Percentiles rank a stretch among this genome's conserved stretches.
Evolutionary conservation across 1,140 invertebrate genomes (phyloP).

Genomic region (Thaumatotibia leucotreta): DNA sequence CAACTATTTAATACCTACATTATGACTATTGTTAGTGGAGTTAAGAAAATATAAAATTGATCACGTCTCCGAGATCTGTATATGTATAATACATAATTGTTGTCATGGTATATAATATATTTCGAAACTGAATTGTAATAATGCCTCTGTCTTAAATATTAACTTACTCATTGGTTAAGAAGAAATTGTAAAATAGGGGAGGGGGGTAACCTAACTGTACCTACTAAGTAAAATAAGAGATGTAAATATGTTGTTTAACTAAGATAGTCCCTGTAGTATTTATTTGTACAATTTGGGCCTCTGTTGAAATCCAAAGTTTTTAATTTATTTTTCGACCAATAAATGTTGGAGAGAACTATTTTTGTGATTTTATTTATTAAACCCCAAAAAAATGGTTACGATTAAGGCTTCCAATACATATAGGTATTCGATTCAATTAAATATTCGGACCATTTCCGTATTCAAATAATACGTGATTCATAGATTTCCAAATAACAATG

Average conservation of each 20-base stretch:
- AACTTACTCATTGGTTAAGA: slow-evolving; percentile 31
- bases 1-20: too few species aligned
- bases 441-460: too few species aligned
- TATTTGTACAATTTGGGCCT: slow-evolving; percentile 72
- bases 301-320: slow-evolving; percentile 74
- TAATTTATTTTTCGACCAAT: slow-evolving; percentile 77
- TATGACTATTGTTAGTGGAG: too few species aligned
- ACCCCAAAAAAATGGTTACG: too few species aligned
- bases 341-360: slow-evolving; percentile 73
- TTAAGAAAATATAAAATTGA: too few species aligned
- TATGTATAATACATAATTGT: too few species aligned
- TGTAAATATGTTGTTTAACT: slow-evolving; percentile 71
- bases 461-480: too few species aligned
- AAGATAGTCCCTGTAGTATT: slow-evolving; percentile 71
- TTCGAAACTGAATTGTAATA: background rate
- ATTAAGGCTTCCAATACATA: too few species aligned
- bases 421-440: too few species aligned
- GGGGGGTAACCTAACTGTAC: slow-evolving; percentile 51
- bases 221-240: slow-evolving; percentile 47
- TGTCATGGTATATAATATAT: too few species aligned
- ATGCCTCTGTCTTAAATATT: background rate
- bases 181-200: slow-evolving; percentile 54
- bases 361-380: slow-evolving; percentile 42
- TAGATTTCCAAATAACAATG: too few species aligned
- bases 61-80: too few species aligned